phyloP scores from a whole-genome alignment of 1,140 invertebrate genomes.

The Bombus huntii region DNA sequence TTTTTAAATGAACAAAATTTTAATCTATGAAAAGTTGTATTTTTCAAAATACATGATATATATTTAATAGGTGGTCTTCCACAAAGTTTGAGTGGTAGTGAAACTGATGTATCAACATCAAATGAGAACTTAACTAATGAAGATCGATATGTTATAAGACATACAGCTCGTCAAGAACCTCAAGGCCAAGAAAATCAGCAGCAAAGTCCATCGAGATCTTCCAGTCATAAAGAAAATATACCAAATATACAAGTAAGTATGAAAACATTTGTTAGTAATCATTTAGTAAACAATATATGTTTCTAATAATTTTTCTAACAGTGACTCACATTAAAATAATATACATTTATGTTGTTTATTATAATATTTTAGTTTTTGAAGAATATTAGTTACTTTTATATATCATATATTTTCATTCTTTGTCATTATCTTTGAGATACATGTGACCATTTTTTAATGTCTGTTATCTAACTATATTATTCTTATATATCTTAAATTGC shows the following conservation, averaged over 20 bases:
- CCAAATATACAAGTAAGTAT: constrained; percentile 80
- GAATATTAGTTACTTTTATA: not conserved
- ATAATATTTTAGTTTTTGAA: not conserved
- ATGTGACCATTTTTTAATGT: not conserved
- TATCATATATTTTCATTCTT: not conserved
- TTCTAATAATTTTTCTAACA: not conserved
- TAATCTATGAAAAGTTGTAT: not conserved
- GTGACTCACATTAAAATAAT: not conserved
- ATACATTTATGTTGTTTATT: not conserved
- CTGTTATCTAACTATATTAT: constrained; percentile 1
- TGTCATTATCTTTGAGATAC: not conserved
- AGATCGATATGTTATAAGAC: constrained; percentile 91
- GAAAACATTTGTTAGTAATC: not conserved
- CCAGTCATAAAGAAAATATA: constrained; percentile 82
- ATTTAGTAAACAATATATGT: not conserved
- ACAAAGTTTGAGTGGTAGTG: constrained; percentile 91
- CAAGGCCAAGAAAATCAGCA: constrained; percentile 94
- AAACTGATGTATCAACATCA: constrained; percentile 95
- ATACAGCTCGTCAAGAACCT: constrained; percentile 93
- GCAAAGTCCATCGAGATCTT: constrained; percentile 81
- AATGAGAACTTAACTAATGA: constrained; percentile 94
- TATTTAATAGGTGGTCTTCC: constrained; percentile 83
- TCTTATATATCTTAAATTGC: constrained; percentile 14
- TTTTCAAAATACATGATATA: not conserved
- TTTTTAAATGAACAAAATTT: not conserved